Conservation (phyloP, 2,797 vertebrate species). For the Gallinago stenura region DNA sequence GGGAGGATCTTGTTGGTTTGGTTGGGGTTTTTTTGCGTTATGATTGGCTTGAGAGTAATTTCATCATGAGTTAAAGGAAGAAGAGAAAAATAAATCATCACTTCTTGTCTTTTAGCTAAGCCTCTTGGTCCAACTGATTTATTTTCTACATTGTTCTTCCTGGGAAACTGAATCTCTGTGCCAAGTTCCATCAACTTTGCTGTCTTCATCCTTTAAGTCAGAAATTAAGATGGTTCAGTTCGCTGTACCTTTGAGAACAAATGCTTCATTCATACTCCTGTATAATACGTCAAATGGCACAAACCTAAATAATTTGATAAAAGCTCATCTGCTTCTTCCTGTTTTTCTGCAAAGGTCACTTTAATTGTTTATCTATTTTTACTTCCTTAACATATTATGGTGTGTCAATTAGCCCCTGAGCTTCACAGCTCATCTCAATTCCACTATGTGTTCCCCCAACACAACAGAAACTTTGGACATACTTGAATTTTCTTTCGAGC, state of each 20-base stretch:
- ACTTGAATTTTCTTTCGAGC: background rate
- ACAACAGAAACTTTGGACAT: background rate
- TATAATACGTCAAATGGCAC: background rate
- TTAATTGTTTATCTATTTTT: background rate
- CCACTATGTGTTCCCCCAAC: background rate
- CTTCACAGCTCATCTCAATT: background rate
- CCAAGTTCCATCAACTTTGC: background rate
- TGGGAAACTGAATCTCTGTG: background rate
- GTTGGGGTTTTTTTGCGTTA: background rate
- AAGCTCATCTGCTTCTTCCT: background rate
- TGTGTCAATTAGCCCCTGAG: background rate
- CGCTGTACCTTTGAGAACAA: background rate
- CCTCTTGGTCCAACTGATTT: background rate
- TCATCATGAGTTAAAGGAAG: background rate
- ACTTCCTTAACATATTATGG: background rate
- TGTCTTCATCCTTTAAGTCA: background rate
- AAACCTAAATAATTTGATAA: background rate
- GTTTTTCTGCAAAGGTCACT: background rate
- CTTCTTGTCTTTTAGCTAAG: background rate
- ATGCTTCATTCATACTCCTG: background rate
- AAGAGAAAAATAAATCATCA: background rate
- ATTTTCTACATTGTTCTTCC: background rate
- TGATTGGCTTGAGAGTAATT: background rate
- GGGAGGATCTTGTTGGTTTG: background rate
- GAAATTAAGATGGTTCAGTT: background rate